Percentiles rank a stretch among this genome's conserved stretches.
Conservation (phyloP, 1,140 invertebrate genomes). For the Trissolcus basalis region DNA sequence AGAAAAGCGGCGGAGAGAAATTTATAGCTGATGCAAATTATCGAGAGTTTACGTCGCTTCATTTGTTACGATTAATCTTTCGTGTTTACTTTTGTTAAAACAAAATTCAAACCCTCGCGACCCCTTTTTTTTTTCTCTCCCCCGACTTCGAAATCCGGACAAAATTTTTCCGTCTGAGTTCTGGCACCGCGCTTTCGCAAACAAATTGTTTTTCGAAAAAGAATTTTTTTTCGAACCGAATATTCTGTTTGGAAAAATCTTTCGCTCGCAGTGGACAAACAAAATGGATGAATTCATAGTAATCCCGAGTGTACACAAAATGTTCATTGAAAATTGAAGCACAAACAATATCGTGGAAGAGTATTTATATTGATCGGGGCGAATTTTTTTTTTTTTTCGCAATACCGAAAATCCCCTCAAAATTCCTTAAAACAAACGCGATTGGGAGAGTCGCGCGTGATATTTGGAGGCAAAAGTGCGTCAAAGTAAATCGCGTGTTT, state of each 20-base stretch:
- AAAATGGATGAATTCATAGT: too few species aligned
- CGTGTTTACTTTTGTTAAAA: not conserved
- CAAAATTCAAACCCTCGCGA: not conserved
- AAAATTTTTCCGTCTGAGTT: too few species aligned
- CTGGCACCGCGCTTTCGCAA: too few species aligned
- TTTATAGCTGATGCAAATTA: constrained; percentile 6
- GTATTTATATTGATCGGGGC: not conserved
- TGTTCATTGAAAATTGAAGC: not conserved
- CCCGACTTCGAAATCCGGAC: too few species aligned
- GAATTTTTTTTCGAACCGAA: too few species aligned
- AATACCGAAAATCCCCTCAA: constrained; percentile 23
- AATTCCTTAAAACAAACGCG: constrained; percentile 38
- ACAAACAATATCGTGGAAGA: not conserved
- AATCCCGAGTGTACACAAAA: too few species aligned
- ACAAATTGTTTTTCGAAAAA: too few species aligned
- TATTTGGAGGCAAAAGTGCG: constrained; percentile 71
- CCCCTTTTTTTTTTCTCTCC: too few species aligned
- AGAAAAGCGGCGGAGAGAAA: not conserved
- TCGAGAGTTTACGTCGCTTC: not conserved
- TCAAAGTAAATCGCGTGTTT: constrained; percentile 69
- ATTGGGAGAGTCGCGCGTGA: constrained; percentile 42
- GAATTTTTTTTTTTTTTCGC: not conserved
- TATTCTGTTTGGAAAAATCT: too few species aligned
- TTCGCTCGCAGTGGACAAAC: too few species aligned
- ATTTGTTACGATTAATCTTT: constrained; percentile 15